Percentiles rank a stretch among this genome's conserved stretches.
Conservation (phyloP, 1,140 invertebrate species). For the Oedothorax gibbosus region DNA sequence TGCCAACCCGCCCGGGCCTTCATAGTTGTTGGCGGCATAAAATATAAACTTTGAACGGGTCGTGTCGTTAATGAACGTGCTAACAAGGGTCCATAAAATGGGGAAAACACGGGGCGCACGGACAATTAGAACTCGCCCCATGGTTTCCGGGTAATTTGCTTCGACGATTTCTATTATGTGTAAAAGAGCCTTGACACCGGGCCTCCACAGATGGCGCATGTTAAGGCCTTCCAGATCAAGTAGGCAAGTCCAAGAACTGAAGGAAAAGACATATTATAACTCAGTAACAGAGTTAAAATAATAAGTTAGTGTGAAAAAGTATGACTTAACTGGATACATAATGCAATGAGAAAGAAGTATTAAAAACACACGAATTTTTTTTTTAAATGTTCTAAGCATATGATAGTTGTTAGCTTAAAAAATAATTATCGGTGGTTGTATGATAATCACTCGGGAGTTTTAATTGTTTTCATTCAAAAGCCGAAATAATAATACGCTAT, state of each 20-base stretch:
- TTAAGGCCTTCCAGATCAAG: constrained; percentile 94
- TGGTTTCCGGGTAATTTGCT: constrained; percentile 95
- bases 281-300: background rate
- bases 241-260: constrained; percentile 86
- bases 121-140: constrained; percentile 89
- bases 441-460: too few species aligned
- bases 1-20: constrained; percentile 79
- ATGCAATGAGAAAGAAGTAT: too few species aligned
- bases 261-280: constrained; percentile 19
- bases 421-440: too few species aligned
- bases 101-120: constrained; percentile 93
- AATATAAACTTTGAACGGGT: constrained; percentile 95
- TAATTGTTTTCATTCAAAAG: too few species aligned
- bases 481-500: too few species aligned
- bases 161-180: constrained; percentile 95
- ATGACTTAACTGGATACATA: too few species aligned
- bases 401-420: too few species aligned
- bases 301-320: background rate
- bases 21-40: constrained; percentile 89
- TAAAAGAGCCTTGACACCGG: constrained; percentile 89
- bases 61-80: constrained; percentile 97
- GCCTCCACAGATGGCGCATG: constrained; percentile 95
- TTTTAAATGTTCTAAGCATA: too few species aligned
- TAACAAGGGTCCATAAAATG: constrained; percentile 96
- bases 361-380: too few species aligned